Percentiles rank a stretch among this genome's conserved stretches.
Conservation (phyloP, 2,113 vertebrate species). For the Bothrops jararaca region DNA sequence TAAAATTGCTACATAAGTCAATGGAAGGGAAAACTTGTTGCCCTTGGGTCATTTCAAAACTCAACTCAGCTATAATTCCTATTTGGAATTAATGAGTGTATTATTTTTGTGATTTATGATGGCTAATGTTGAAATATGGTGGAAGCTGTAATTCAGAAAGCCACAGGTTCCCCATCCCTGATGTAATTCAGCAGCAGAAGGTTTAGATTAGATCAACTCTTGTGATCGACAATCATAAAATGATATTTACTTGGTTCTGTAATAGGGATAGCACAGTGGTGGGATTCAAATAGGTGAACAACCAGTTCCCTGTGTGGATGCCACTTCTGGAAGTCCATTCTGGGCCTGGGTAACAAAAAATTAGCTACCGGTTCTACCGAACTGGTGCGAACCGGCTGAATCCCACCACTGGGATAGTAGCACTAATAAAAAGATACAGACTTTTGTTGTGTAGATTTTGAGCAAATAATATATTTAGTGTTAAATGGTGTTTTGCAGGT, state of each 20-base stretch:
- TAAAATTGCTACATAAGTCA: not conserved
- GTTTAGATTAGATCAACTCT: not conserved
- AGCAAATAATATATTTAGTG: not conserved
- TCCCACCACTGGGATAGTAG: not conserved
- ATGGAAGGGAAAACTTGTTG: not conserved
- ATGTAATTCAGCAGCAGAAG: not conserved
- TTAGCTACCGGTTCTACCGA: too few relatives aligned
- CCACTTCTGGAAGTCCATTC: too few relatives aligned
- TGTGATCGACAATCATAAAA: not conserved
- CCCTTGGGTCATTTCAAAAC: not conserved
- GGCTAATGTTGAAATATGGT: not conserved
- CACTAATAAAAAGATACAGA: not conserved
- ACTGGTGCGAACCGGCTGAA: too few relatives aligned
- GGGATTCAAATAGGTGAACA: too few relatives aligned
- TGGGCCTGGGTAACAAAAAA: too few relatives aligned
- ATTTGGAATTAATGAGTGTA: not conserved
- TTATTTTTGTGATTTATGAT: not conserved
- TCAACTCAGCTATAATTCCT: not conserved
- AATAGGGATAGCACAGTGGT: not conserved
- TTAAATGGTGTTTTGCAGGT: constrained; percentile 56
- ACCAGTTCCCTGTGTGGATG: too few relatives aligned
- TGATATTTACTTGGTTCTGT: not conserved
- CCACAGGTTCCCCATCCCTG: not conserved
- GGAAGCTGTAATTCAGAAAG: not conserved
- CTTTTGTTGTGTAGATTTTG: not conserved